Evolutionary conservation across 92 coral and sea anemone genomes (phyloP).

Genomic region (Plumapathes pennacea): DNA sequence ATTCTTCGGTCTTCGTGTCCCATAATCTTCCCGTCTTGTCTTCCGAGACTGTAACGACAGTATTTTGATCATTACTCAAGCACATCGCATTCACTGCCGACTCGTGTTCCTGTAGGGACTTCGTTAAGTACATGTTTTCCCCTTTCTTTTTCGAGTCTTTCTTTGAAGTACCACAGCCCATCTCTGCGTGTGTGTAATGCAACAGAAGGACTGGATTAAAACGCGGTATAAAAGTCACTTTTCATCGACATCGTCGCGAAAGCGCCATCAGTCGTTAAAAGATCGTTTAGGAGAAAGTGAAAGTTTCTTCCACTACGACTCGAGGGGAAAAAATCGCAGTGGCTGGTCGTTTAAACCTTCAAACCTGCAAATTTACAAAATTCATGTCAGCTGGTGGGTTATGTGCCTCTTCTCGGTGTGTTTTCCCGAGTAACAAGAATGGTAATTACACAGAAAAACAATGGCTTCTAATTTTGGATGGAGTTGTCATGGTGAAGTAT

Average conservation of each 20-base stretch:
- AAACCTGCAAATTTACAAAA: too few relatives aligned
- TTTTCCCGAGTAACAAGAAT: slow-evolving; percentile 75
- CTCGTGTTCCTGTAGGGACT: slow-evolving; percentile 62
- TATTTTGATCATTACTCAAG: slow-evolving; percentile 75
- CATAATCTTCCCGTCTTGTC: slow-evolving; percentile 92
- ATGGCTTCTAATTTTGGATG: slow-evolving; percentile 48
- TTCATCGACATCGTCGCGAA: too few relatives aligned
- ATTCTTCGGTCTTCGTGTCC: slow-evolving; percentile 89
- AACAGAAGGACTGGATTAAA: too few relatives aligned
- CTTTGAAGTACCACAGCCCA: slow-evolving; percentile 94
- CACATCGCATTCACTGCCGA: slow-evolving; percentile 82
- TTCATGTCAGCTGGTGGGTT: too few relatives aligned
- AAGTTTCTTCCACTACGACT: too few relatives aligned
- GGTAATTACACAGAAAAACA: slow-evolving; percentile 60
- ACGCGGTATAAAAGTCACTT: too few relatives aligned
- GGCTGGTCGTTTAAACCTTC: too few relatives aligned
- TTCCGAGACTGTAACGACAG: slow-evolving; percentile 82
- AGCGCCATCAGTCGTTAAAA: too few relatives aligned
- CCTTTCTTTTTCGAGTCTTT: slow-evolving; percentile 44
- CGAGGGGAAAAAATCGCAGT: too few relatives aligned
- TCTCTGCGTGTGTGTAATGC: too few relatives aligned
- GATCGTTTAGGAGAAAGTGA: too few relatives aligned
- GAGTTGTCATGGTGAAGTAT: slow-evolving; percentile 59
- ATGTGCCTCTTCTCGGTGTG: slow-evolving; percentile 40
- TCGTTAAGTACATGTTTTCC: slow-evolving; percentile 44